Evolutionary conservation across 2,888 invertebrate genomes (phyloP).

Genomic region (Hermaeophaga mercurialis): DNA sequence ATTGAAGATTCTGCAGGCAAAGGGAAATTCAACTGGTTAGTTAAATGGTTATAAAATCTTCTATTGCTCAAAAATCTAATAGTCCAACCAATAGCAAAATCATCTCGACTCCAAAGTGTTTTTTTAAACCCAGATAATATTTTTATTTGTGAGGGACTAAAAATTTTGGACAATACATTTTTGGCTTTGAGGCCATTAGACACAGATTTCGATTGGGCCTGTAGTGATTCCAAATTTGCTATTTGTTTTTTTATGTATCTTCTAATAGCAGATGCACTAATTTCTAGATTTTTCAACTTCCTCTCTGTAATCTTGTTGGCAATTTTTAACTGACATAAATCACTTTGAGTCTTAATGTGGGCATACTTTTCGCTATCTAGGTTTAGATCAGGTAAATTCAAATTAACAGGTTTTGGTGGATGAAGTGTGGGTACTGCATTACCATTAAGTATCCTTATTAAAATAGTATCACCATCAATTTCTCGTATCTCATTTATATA

Average conservation of each 20-base stretch:
- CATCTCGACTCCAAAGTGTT: conserved; percentile 42
- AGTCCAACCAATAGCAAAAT: conserved; percentile 43
- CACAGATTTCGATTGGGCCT: neutral
- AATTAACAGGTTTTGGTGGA: neutral
- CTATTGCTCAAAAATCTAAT: conserved; percentile 43
- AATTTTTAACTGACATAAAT: conserved; percentile 1
- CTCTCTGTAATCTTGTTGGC: neutral
- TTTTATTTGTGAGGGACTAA: conserved; percentile 43
- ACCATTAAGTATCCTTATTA: conserved; percentile 7
- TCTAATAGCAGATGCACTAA: neutral
- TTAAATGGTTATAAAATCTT: conserved; percentile 41
- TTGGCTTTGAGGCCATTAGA: conserved; percentile 15
- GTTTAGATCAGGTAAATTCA: too few species aligned
- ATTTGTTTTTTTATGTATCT: neutral
- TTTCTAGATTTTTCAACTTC: conserved; percentile 22
- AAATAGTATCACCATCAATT: neutral
- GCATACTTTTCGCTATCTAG: conserved; percentile 4
- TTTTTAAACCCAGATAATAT: conserved; percentile 41
- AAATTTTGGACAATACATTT: conserved; percentile 33
- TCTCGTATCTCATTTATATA: conserved; percentile 12
- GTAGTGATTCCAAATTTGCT: neutral
- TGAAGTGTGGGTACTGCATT: conserved; percentile 12
- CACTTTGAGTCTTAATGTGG: conserved; percentile 1
- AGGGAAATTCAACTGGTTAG: conserved; percentile 41
- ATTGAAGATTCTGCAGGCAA: conserved; percentile 43